These are phyloP conservation scores for Pseudeuparius sepicola DNA, from an alignment of 2,888 invertebrate species.

Conservation along the genomic window DNA sequence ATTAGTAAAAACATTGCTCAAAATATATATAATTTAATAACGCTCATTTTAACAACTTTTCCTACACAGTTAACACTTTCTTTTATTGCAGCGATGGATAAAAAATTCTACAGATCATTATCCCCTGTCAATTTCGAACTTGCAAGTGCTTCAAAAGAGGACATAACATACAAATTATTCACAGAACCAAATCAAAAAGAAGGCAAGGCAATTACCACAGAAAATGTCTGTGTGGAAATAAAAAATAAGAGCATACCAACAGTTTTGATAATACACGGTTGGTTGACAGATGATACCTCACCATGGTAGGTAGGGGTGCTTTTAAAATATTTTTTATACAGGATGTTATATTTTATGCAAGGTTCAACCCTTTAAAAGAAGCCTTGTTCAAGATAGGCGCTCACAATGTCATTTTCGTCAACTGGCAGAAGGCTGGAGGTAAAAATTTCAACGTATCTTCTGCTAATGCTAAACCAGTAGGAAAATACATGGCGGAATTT, in stretches of 20 bases:
- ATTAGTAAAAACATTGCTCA: too few relatives aligned
- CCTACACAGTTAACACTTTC: too few relatives aligned
- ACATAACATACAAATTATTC: conserved; percentile 27
- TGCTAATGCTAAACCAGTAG: conserved; percentile 39
- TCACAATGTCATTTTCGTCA: conserved; percentile 40
- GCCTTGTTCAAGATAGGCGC: conserved; percentile 36
- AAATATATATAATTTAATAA: too few relatives aligned
- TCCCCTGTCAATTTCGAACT: too few relatives aligned
- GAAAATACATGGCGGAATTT: conserved; percentile 37
- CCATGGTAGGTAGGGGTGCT: conserved; percentile 28
- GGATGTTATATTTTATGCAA: too few relatives aligned
- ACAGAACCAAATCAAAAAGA: conserved; percentile 16
- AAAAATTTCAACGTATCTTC: conserved; percentile 33
- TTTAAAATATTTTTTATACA: too few relatives aligned
- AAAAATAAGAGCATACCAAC: conserved; percentile 29
- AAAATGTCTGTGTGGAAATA: conserved; percentile 16
- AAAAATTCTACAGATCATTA: too few relatives aligned
- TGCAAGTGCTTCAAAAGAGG: too few relatives aligned
- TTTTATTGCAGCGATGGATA: too few relatives aligned
- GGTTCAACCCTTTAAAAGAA: conserved; percentile 33
- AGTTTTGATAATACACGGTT: conserved; percentile 43
- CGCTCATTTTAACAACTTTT: too few relatives aligned
- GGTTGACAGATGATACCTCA: conserved; percentile 39
- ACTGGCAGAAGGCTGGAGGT: conserved; percentile 35
- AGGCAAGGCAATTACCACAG: conserved; percentile 23